Evolutionary conservation across 2,888 invertebrate species (phyloP), one percentile per base, ranked within the genome.

Genomic region (Plebejus argus): DNA sequence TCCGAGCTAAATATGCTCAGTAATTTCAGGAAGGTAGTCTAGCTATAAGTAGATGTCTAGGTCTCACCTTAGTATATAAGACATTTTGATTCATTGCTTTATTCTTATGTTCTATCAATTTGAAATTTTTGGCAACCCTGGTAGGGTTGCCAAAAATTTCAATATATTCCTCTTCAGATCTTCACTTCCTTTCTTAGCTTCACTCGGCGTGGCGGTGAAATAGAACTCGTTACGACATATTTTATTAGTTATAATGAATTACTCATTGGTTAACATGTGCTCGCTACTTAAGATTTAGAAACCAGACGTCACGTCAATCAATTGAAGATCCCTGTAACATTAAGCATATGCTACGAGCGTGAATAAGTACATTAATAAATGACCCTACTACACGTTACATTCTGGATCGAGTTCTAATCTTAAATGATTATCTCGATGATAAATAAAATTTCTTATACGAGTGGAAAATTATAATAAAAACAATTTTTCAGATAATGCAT

Each of bases 261-360:
- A 84, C 83, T 82, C 80, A 83, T 83, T 79, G 81, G 81, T 71
- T 71, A 82, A 83, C 82, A 83, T 82, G 82, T 79, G 82, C 82
- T 78, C 81, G 78, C 81, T 83, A 82, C 83, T 83, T 81, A 82
- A 83, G 82, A 81, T 80, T 79, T 78, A 84, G 85, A 86, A 87
- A 87, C 87, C 91, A 90, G 89, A 89, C 89, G 86, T 84, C 86
- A 87, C 88, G 92, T 92, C 93, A 92, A 91, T 93, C 93, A 93
- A 88, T 88, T 90, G 87, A 88, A 90, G 89, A 86, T 89, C 86
- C 84, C 86, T 85, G 83, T 85, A 86, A 93, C 91, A 91, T 90
- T 89, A 90, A 92, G 88, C 93, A 93, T 88, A 89, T 91, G 93
- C 84, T 86, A 85, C 84, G 85, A 83, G 88, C 89, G 88, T 91